A percentile compares a stretch with the other conserved stretches of the same genome.
Evolutionary conservation across 92 coral and sea anemone species (phyloP).

Genomic region (Siderastrea siderea): DNA sequence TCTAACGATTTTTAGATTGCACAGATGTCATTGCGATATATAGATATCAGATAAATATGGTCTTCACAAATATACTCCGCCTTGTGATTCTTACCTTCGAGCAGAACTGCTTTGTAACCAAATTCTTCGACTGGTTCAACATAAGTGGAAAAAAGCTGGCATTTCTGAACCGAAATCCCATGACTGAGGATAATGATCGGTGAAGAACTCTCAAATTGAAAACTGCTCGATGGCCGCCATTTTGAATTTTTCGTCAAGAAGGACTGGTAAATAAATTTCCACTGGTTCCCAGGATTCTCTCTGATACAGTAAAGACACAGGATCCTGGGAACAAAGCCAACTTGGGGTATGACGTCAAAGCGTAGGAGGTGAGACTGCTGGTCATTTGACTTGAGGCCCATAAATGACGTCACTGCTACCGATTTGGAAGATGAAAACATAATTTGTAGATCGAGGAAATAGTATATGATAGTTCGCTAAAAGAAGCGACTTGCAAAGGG

Average conservation of each 20-base stretch:
- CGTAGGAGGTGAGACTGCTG: conserved; percentile 65
- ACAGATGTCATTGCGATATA: no score
- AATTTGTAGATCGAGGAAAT: background rate
- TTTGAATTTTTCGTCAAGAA: background rate
- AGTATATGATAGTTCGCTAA: background rate
- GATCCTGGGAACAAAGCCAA: background rate
- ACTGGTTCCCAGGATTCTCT: background rate
- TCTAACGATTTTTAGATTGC: no score
- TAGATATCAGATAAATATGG: no score
- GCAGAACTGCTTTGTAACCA: conserved; percentile 1
- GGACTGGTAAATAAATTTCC: conserved; percentile 1
- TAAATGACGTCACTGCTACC: conserved; percentile 68
- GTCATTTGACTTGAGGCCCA: conserved; percentile 44
- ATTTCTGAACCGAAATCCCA: conserved; percentile 15
- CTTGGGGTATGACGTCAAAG: conserved; percentile 13
- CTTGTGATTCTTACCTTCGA: conserved; percentile 20
- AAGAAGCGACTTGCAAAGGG: conserved; percentile 17
- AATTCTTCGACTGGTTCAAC: background rate
- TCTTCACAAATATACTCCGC: no score
- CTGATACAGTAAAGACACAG: background rate
- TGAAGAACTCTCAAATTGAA: no score
- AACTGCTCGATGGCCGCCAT: conserved; percentile 17
- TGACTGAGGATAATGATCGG: background rate
- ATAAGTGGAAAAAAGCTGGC: background rate
- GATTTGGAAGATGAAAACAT: conserved; percentile 83